These are phyloP conservation scores for Orthosia gracilis DNA, from an alignment of 2,888 invertebrate genomes.

Conservation along the genomic window DNA sequence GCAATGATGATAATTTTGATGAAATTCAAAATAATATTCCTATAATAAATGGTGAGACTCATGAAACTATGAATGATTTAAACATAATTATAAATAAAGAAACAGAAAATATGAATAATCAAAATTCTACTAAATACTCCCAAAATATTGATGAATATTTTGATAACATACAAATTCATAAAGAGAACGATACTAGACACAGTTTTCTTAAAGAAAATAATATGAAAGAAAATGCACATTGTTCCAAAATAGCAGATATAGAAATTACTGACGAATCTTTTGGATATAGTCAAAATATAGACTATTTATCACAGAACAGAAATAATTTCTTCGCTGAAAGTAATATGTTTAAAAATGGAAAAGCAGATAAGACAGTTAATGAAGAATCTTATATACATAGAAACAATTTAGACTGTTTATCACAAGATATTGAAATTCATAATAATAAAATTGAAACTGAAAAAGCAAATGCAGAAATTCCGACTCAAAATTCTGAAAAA, in stretches of 20 bases:
- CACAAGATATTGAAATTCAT: background rate
- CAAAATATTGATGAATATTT: conserved; percentile 53
- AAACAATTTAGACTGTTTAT: background rate
- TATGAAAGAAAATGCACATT: background rate
- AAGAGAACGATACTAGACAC: background rate
- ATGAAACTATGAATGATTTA: background rate
- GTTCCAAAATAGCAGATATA: background rate
- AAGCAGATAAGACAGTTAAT: background rate
- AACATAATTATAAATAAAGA: conserved; percentile 1
- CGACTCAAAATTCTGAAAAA: background rate
- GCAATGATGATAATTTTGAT: conserved; percentile 14
- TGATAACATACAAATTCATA: conserved; percentile 38
- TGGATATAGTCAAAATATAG: background rate
- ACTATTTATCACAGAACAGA: background rate
- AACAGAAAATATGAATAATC: background rate
- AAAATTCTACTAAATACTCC: conserved; percentile 12
- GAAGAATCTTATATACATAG: background rate
- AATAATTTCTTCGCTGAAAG: too few relatives aligned
- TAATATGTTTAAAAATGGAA: too few relatives aligned
- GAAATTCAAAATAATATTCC: background rate
- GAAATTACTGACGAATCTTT: background rate
- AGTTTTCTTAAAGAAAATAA: background rate
- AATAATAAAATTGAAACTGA: background rate
- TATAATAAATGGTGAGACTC: background rate
- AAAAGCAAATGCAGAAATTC: background rate